Percentiles rank a stretch among this genome's conserved stretches.
Conservation (phyloP, 1,140 invertebrate genomes). For the Neodiprion virginianus region DNA sequence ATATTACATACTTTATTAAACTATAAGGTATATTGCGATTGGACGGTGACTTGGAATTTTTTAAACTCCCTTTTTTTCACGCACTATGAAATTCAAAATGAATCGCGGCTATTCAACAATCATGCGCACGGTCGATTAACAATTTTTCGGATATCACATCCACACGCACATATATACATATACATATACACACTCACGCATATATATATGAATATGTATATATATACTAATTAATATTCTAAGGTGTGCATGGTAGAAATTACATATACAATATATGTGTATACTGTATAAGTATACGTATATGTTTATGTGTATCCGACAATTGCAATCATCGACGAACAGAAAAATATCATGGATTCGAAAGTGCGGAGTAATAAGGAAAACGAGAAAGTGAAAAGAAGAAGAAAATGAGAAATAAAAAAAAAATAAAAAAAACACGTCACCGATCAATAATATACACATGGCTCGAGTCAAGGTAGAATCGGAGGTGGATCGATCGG, state of each 20-base stretch:
- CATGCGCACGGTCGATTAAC: too few relatives aligned
- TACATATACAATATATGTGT: neutral
- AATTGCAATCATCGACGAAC: neutral
- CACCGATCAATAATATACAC: neutral
- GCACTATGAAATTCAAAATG: too few relatives aligned
- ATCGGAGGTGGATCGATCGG: neutral
- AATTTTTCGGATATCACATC: too few relatives aligned
- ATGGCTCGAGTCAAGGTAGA: neutral
- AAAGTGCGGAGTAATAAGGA: too few relatives aligned
- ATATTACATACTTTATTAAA: slow-evolving; percentile 50
- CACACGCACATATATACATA: too few relatives aligned
- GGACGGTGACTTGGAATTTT: neutral
- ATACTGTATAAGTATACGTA: too few relatives aligned
- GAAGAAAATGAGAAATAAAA: too few relatives aligned
- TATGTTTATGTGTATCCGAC: neutral
- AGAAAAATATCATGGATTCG: neutral
- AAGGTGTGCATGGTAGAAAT: slow-evolving; percentile 1
- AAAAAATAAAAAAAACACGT: neutral
- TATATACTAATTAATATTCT: neutral
- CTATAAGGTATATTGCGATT: neutral
- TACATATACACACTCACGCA: too few relatives aligned
- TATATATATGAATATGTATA: too few relatives aligned
- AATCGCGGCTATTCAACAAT: too few relatives aligned
- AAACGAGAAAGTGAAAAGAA: too few relatives aligned
- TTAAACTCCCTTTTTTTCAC: too few relatives aligned